Evolutionary conservation across 53 echinoderm and acorn worm genomes (phyloP).

Genomic region (Holothuria leucospilota): DNA sequence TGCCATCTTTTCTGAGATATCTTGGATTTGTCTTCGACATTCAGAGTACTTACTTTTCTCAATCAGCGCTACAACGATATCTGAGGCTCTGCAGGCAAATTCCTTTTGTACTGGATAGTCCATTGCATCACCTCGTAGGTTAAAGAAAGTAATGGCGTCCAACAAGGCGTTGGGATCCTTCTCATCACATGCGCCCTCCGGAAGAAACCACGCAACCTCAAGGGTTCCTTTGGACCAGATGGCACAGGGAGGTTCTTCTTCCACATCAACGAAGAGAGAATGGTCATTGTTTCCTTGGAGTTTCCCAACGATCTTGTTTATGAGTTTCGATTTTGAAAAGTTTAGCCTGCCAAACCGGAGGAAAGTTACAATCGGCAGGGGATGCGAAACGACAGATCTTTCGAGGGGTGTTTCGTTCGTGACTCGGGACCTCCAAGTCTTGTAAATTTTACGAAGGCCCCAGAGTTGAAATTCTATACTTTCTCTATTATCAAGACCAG

Average conservation of each 20-base stretch:
- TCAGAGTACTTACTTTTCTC: not conserved
- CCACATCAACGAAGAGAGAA: slow-evolving; percentile 16
- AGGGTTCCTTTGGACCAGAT: slow-evolving; percentile 15
- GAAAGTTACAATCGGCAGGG: slow-evolving; percentile 30
- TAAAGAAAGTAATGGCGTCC: slow-evolving; percentile 34
- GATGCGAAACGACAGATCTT: slow-evolving; percentile 14
- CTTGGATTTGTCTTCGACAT: not conserved
- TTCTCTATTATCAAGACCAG: not conserved
- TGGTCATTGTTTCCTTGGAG: slow-evolving; percentile 45
- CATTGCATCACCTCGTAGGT: slow-evolving; percentile 11
- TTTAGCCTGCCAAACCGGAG: not conserved
- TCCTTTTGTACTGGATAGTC: not conserved
- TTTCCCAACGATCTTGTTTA: slow-evolving; percentile 31
- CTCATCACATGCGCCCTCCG: not conserved
- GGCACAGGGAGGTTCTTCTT: slow-evolving; percentile 18
- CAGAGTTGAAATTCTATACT: not conserved
- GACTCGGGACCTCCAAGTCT: not conserved
- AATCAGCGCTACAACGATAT: slow-evolving; percentile 15
- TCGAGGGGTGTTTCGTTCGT: not conserved
- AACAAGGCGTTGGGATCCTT: not conserved
- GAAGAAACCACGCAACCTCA: slow-evolving; percentile 17
- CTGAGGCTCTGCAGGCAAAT: slow-evolving; percentile 13
- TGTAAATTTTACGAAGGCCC: slow-evolving; percentile 49
- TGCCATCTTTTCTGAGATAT: not conserved
- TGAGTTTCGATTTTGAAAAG: slow-evolving; percentile 33